Conservation (phyloP, 2,113 vertebrate species). For the Eurystomus gularis region DNA sequence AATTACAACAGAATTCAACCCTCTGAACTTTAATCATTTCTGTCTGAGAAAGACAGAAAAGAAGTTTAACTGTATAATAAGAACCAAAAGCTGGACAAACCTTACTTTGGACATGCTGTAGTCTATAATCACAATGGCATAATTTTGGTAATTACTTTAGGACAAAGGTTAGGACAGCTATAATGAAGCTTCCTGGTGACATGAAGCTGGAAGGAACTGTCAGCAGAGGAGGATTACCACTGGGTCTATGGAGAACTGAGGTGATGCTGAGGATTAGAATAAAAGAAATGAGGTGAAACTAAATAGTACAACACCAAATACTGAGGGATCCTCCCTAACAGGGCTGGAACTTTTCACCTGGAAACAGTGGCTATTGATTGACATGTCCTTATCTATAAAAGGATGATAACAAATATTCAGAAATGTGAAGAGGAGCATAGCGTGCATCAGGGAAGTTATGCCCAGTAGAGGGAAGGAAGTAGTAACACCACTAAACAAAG, state of each 20-base stretch:
- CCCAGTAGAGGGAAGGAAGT: not conserved
- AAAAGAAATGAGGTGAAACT: not conserved
- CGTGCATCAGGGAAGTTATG: not conserved
- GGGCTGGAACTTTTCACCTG: not conserved
- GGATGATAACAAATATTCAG: not conserved
- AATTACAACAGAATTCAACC: not conserved
- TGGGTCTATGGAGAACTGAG: not conserved
- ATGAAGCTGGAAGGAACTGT: not conserved
- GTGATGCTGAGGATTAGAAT: not conserved
- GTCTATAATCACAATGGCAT: not conserved
- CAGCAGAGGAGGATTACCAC: not conserved
- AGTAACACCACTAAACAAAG: not conserved
- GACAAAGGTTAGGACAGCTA: not conserved
- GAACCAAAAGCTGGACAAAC: not conserved
- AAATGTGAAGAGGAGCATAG: not conserved
- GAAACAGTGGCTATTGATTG: rapidly evolving
- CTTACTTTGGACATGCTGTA: not conserved
- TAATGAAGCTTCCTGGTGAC: not conserved
- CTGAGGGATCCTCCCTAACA: not conserved
- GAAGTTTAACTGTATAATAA: not conserved
- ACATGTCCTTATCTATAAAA: not conserved
- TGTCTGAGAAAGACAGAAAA: not conserved
- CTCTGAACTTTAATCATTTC: not conserved
- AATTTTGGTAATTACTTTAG: not conserved
- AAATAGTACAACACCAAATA: not conserved